phyloP scores from a whole-genome alignment of 2,113 vertebrate genomes.

The Oryzias melastigma region DNA sequence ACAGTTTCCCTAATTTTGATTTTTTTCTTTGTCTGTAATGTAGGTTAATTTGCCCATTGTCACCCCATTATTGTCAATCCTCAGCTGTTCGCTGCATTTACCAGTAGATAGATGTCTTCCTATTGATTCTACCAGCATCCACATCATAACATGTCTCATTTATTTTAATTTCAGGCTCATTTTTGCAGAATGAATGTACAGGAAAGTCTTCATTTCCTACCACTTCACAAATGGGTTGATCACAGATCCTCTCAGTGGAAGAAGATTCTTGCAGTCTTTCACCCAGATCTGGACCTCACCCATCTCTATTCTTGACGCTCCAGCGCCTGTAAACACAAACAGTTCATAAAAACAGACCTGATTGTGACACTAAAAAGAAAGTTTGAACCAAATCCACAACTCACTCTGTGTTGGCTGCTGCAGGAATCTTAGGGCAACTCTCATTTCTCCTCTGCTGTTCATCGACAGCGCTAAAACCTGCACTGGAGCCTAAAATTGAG shows the following conservation, averaged over 20 bases:
- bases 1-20: too few relatives aligned
- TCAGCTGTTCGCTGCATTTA: too few relatives aligned
- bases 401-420: conserved; percentile 79
- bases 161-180: too few relatives aligned
- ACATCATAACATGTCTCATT: too few relatives aligned
- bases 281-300: conserved; percentile 96
- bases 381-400: background rate
- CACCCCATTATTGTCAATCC: too few relatives aligned
- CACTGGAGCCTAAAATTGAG: conserved; percentile 35
- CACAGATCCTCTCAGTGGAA: conserved; percentile 75
- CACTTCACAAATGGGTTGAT: conserved; percentile 95
- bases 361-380: background rate
- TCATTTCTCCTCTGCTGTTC: conserved; percentile 85
- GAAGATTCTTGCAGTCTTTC: conserved; percentile 89
- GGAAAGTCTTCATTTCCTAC: conserved; percentile 65
- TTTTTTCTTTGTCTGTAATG: too few relatives aligned
- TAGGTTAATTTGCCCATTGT: too few relatives aligned
- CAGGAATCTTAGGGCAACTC: conserved; percentile 86
- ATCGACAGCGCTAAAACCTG: conserved; percentile 19
- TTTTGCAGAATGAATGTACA: too few relatives aligned
- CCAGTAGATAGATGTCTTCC: too few relatives aligned
- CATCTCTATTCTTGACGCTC: conserved; percentile 70
- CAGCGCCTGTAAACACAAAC: conserved; percentile 74
- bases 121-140: too few relatives aligned
- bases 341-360: background rate